phyloP scores from a whole-genome alignment of 2,113 vertebrate genomes.

The Tachycineta bicolor region DNA sequence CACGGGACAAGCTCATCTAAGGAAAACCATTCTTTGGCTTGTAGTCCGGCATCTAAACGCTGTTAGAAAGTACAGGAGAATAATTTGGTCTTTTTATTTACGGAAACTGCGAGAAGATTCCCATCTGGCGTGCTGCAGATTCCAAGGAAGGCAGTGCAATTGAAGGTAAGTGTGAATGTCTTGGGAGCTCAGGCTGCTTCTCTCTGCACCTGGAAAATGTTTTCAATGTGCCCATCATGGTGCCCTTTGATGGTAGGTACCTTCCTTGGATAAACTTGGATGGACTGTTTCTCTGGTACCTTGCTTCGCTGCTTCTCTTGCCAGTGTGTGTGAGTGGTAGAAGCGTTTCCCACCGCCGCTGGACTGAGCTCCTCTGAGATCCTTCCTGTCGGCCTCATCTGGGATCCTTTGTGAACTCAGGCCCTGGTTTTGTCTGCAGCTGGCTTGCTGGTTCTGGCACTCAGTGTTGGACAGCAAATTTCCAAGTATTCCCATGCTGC shows the following conservation, averaged over 20 bases:
- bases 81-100: neutral
- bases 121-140: neutral
- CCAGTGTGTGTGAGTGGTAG: neutral
- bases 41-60: neutral
- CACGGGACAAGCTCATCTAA: neutral
- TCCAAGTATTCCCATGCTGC: neutral
- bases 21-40: neutral
- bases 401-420: neutral
- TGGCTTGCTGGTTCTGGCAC: neutral
- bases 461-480: neutral
- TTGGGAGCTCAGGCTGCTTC: neutral
- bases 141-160: neutral
- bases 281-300: neutral
- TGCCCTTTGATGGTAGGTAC: neutral
- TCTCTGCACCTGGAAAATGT: neutral
- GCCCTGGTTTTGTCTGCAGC: neutral
- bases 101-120: neutral
- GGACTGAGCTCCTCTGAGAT: neutral
- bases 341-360: neutral
- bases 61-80: neutral
- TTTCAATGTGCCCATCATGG: rapidly evolving
- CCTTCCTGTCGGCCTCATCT: neutral
- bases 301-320: neutral
- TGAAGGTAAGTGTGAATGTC: neutral
- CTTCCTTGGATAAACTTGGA: neutral